Evolutionary conservation across 2,888 invertebrate species (phyloP), one percentile per base, ranked within the genome.

Genomic region (Philaethria dido): DNA sequence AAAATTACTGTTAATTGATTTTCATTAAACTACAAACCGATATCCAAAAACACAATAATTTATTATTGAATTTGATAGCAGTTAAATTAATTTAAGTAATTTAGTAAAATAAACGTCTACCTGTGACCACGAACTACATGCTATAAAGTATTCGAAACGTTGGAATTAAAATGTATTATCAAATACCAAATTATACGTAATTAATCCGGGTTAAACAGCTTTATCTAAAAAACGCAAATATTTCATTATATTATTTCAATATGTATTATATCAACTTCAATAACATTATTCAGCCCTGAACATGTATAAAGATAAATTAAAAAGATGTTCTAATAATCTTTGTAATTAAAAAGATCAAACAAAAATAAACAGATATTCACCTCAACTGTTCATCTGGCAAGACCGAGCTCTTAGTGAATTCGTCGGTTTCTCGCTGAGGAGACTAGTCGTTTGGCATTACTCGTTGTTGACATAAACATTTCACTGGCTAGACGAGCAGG

Each of bases 381-480:
- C 42, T 25, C 20, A 33, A 44, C 8, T 4, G 6, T 36, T 18
- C 16, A 39, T 64, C 48, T 59, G 57, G 39, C 36, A 59, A 60
- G 33, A 65, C 47, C 50, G 45, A 54, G 52, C 39, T 62, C 45
- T 65, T 62, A 18, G 22, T 57, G 45, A 25, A 47, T 20, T 55
- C 47, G 59, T 42, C 44, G 42, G 68, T 64, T 59, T 60, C 39
- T 42, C 39, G 44, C 22, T 45, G 57, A 54, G 64, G 69, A 68
- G 62, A 64, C 62, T 69, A 62, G 69, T 72, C 72, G 71, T 67
- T 75, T 77, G 77, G 75, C 77, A 75, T 73, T 65, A 69, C 67
- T 62, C 69, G 68, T 75, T 78, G 78, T 78, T 77, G 78, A 78
- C 76, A 77, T 76, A 77, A 77, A 78, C 75, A 76, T 71, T 67